Evolutionary conservation across 1,140 invertebrate genomes (phyloP).

Genomic region (Lanistes nyassanus): DNA sequence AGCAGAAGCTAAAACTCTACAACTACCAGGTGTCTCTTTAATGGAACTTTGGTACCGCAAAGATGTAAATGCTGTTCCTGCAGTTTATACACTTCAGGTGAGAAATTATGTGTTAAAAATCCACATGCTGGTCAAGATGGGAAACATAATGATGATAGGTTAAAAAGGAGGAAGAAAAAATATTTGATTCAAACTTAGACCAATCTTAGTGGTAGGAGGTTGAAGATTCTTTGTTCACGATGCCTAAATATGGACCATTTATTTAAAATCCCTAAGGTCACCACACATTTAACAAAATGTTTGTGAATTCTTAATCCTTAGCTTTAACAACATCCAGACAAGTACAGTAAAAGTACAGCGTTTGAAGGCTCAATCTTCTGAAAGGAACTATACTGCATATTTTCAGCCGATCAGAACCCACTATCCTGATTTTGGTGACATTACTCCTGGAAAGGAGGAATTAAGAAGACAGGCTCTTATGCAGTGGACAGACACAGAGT

Average conservation of each 20-base stretch:
- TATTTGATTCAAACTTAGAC: too few relatives aligned
- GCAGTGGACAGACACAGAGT: constrained; percentile 48
- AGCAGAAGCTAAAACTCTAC: constrained; percentile 29
- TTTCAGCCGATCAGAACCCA: constrained; percentile 56
- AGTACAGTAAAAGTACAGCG: too few relatives aligned
- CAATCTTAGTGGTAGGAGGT: too few relatives aligned
- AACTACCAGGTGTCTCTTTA: constrained; percentile 77
- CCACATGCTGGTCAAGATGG: neutral
- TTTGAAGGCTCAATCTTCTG: too few relatives aligned
- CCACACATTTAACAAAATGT: too few relatives aligned
- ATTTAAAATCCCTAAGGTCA: too few relatives aligned
- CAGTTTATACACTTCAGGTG: constrained; percentile 86
- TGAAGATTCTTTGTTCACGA: too few relatives aligned
- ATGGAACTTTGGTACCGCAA: constrained; percentile 95
- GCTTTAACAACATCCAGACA: too few relatives aligned
- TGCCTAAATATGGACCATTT: too few relatives aligned
- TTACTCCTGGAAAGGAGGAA: constrained; percentile 47
- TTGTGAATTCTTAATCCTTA: too few relatives aligned
- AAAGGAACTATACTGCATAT: too few relatives aligned
- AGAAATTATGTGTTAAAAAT: neutral
- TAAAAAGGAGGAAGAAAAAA: too few relatives aligned
- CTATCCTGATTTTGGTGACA: constrained; percentile 55
- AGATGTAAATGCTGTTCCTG: constrained; percentile 83
- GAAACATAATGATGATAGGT: neutral
- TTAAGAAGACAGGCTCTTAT: constrained; percentile 33